Conservation (phyloP, 2,113 vertebrate genomes). For the Tiliqua scincoides region DNA sequence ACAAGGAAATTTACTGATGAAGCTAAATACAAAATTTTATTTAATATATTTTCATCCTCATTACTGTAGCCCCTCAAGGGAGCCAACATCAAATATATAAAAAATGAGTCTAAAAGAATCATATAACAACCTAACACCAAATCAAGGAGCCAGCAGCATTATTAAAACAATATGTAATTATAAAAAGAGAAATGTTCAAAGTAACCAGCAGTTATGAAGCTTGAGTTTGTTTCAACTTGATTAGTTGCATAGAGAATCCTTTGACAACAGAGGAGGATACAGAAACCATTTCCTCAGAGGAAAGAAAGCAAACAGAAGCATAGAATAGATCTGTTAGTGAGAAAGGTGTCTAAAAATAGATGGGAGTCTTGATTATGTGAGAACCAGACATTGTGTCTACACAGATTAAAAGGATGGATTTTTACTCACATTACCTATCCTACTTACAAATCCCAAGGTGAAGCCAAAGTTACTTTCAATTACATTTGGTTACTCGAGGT, state of each 20-base stretch:
- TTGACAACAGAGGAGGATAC: constrained; percentile 2
- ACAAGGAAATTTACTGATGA: not conserved
- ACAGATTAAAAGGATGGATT: not conserved
- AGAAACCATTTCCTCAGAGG: constrained; percentile 7
- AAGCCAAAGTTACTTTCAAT: constrained; percentile 8
- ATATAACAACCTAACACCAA: no score
- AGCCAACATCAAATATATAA: no score
- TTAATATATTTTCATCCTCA: no score
- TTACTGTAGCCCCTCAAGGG: no score
- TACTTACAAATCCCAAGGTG: not conserved
- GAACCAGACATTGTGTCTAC: constrained; percentile 17
- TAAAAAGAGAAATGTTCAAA: not conserved
- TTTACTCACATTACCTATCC: not conserved
- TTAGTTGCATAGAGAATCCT: not conserved
- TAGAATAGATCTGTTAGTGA: not conserved
- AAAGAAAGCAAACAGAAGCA: constrained; percentile 3
- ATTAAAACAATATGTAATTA: no score
- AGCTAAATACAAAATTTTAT: not conserved
- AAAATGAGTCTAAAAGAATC: not conserved
- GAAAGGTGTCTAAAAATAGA: constrained; percentile 8
- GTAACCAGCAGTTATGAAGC: not conserved
- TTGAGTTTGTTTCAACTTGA: not conserved
- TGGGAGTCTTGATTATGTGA: not conserved
- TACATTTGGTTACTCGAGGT: not conserved
- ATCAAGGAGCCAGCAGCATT: no score